Evolutionary conservation across 2,797 vertebrate genomes (phyloP), one percentile per base, ranked within the genome.

Genomic region (Taeniopygia guttata): DNA sequence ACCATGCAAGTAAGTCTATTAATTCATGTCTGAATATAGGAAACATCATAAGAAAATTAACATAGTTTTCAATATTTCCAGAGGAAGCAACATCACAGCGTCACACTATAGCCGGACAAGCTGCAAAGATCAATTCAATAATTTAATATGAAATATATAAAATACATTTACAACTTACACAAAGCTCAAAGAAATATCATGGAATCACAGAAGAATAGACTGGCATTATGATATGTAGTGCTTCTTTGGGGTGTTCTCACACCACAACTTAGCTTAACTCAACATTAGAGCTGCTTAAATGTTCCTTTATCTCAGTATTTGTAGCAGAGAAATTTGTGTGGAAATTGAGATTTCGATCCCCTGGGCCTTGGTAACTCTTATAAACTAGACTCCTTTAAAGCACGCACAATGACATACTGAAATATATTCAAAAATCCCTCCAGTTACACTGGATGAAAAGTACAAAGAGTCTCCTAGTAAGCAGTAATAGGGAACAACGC

Each of bases 301-400:
- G 84, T 85, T 81, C 40, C 29, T 87, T 84, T 92, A 45, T 78
- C 34, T 75, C 56, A 78, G n/a, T 74, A 80, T 87, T 68, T 84
- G 49, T 32, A 75, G 49, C 32, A 84, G 43, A 83, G 48, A 20
- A 79, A 93, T 89, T 89, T 87, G 46, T 43, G 84, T 54, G 36
- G 54, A 91, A 93, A 91, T 76, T 90, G 52, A 90, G 56, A 82
- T 77, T 93, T 91, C 51, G 68, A 10, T 91, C 76, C 62, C 32
- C 51, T 75, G 87, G 48, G 66, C 22, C 18, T 63, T 66, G 23
- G 26, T 81, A 85, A 63, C 48, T 84, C 48, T 59, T 75, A 56
- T 5, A 63, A 74, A 87, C 91, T 36, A 87, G 59, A 55, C 16
- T 60, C n/a, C 62, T 90, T 75, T 66, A 79, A 93, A 93, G 27